Evolutionary conservation across 2,797 vertebrate genomes (phyloP).

Genomic region (Periophthalmus magnuspinnatus): DNA sequence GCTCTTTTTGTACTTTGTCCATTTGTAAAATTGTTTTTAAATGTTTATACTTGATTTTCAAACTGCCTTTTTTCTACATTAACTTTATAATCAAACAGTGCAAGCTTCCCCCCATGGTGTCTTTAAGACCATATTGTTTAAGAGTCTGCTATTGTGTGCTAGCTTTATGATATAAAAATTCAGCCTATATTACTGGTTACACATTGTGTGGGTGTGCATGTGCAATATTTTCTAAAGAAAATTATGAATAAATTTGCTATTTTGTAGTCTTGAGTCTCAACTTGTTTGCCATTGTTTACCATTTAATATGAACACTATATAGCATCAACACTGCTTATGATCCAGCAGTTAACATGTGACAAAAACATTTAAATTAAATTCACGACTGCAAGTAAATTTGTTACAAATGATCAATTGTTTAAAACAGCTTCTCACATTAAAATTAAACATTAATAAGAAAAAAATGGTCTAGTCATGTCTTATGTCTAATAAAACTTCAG

Average conservation of each 20-base stretch:
- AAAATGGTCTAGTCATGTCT: not conserved
- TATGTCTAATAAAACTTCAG: not conserved
- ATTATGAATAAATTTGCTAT: constrained; percentile 95
- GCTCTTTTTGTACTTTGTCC: constrained; percentile 97
- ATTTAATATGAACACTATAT: constrained; percentile 27
- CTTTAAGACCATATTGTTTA: constrained; percentile 90
- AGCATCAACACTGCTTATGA: not conserved
- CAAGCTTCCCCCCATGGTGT: constrained; percentile 92
- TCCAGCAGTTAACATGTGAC: not conserved
- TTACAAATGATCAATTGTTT: not conserved
- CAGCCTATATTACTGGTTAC: constrained; percentile 88
- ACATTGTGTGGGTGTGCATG: constrained; percentile 95
- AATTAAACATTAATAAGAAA: not conserved
- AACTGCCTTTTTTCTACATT: constrained; percentile 99
- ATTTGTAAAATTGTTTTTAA: constrained; percentile 99
- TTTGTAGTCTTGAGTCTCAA: constrained; percentile 79
- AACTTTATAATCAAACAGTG: constrained; percentile 94
- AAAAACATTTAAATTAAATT: not conserved
- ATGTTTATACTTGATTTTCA: constrained; percentile 99
- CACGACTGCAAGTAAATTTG: not conserved
- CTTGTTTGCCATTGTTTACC: not conserved
- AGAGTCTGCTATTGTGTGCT: constrained; percentile 88
- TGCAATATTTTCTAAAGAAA: constrained; percentile 84
- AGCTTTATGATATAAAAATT: constrained; percentile 82
- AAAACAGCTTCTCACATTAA: not conserved